Evolutionary conservation across 2,113 vertebrate genomes (phyloP), one percentile per base, ranked within the genome.

Genomic region (Paedocypris sp.): DNA sequence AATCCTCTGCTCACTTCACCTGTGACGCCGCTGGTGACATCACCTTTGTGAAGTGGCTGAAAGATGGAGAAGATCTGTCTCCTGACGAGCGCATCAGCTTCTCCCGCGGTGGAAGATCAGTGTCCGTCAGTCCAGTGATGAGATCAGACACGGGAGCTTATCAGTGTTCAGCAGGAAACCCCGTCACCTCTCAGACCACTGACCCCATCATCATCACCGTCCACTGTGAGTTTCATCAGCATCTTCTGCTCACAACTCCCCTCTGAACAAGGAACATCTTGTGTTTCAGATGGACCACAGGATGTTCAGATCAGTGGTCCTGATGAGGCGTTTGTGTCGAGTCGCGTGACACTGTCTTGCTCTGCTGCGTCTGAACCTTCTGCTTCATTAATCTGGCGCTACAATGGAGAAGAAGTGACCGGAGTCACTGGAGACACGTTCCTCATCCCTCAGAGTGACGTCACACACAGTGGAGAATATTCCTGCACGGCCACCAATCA

Each of bases 211-310:
- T 80, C 39, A 25, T 0, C 18, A 66, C n/a, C n/a, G n/a, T 80
- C 32, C 73, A 60, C 12, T 77, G 77, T 79, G 53, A 68, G 75
- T 71, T 4, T 25, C 20, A 45, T 50, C 19, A 4, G 31, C 11
- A 35, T 25, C 8, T 31, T 41, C 3, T 13, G 7, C 4, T 28
- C 10, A 15, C 19, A 31, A 1, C 13, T 31, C n/a, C 1, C 20
- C 5, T 20, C n/a, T 41, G n/a, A 2, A 20, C 18, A 16, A 3
- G 5, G n/a, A 28, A 4, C 41, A 6, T 54, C n/a, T 60, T 49
- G 20, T 48, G 53, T 72, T 74, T 51, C 70, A 83, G 82, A 75
- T 72, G 79, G 82, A 54, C 80, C 80, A 53, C 68, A 60, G 2
- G 46, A 54, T 16, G 63, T 76, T 41, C 2, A 13, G 23, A 71